Conservation (phyloP, 2,113 vertebrate genomes). For the Isichthys henryi region DNA sequence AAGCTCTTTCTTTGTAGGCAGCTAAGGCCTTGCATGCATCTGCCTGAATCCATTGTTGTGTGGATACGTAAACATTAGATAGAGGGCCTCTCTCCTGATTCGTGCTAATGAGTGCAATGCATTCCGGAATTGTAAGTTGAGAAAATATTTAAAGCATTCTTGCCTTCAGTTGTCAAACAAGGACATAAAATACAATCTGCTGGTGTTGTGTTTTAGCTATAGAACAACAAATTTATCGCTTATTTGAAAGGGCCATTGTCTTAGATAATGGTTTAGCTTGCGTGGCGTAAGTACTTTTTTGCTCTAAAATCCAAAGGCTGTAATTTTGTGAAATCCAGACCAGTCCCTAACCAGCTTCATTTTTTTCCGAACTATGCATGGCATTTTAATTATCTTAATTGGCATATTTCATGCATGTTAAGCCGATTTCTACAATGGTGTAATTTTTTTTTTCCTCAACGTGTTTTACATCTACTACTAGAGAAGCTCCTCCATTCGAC, state of each 20-base stretch:
- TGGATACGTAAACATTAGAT: slow-evolving; percentile 23
- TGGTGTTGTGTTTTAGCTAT: not conserved
- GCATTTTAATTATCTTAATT: slow-evolving; percentile 23
- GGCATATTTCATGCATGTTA: slow-evolving; percentile 21
- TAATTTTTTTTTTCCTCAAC: slow-evolving; percentile 4
- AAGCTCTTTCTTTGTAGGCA: slow-evolving; percentile 14
- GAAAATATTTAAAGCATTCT: not conserved
- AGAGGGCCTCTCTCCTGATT: not conserved
- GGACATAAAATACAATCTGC: not conserved
- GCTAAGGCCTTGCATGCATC: slow-evolving; percentile 8
- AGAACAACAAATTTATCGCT: not conserved
- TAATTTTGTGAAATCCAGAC: slow-evolving; percentile 12
- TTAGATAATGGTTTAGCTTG: not conserved
- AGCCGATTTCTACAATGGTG: slow-evolving; percentile 14
- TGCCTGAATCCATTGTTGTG: slow-evolving; percentile 6
- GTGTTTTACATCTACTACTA: slow-evolving; percentile 15
- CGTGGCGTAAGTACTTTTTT: not conserved
- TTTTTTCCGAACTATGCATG: not conserved
- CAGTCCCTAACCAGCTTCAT: not conserved
- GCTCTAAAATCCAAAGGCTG: not conserved
- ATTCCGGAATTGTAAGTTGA: not conserved
- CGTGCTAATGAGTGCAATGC: not conserved
- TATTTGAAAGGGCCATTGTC: slow-evolving; percentile 15
- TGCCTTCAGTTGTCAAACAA: slow-evolving; percentile 1
- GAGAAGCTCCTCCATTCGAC: slow-evolving; percentile 7